Evolutionary conservation across 2,797 vertebrate species (phyloP).

Genomic region (Netta rufina): DNA sequence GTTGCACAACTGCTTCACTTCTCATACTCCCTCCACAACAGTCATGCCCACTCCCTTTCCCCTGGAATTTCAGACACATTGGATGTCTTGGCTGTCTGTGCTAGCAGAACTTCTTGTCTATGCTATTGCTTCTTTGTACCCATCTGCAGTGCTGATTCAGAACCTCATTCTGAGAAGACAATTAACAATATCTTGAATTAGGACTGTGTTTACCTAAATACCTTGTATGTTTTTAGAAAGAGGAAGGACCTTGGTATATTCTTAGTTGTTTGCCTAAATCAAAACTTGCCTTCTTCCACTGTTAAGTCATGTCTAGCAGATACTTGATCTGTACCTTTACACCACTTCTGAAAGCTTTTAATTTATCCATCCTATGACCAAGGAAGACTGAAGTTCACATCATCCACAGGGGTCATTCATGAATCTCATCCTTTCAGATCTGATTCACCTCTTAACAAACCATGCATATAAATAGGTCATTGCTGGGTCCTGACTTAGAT

Average conservation of each 20-base stretch:
- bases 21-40: not conserved
- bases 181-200: not conserved
- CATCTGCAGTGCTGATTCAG: not conserved
- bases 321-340: not conserved
- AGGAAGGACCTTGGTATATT: not conserved
- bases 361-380: not conserved
- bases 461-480: accelerated
- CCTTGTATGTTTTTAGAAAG: not conserved
- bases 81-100: not conserved
- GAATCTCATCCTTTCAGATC: not conserved
- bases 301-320: not conserved
- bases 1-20: not conserved
- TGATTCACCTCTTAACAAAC: not conserved
- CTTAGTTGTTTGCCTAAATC: not conserved
- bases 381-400: not conserved
- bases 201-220: not conserved
- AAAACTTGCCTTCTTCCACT: not conserved
- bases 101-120: not conserved
- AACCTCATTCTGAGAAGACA: not conserved
- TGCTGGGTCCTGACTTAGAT: not conserved
- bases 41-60: not conserved
- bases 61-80: not conserved
- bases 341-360: not conserved
- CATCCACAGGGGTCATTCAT: not conserved
- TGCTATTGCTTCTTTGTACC: not conserved